Percentiles rank a stretch among this genome's conserved stretches.
phyloP scores from a whole-genome alignment of 1,140 invertebrate species.

The Helicoverpa zea region DNA sequence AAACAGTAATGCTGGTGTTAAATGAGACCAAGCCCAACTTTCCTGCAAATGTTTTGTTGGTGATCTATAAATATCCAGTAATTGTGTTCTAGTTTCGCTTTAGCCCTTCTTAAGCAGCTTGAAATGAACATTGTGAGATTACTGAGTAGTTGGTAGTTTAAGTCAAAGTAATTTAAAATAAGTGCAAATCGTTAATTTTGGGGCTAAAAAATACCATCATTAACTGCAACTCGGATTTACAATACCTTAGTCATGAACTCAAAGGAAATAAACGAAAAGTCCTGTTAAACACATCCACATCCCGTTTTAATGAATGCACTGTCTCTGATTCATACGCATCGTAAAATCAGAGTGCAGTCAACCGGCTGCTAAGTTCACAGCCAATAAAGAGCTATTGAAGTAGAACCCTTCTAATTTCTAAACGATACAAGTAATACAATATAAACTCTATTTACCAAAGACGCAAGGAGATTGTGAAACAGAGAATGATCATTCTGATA shows the following conservation, averaged over 20 bases:
- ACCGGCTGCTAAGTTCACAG: conserved; percentile 61
- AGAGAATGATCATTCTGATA: conserved; percentile 21
- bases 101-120: conserved; percentile 46
- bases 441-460: conserved; percentile 44
- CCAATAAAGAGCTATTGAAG: conserved; percentile 52
- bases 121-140: not conserved
- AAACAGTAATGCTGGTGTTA: conserved; percentile 51
- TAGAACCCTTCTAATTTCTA: conserved; percentile 36
- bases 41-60: conserved; percentile 60
- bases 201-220: conserved; percentile 24
- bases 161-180: not conserved
- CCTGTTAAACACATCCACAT: conserved; percentile 56
- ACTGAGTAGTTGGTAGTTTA: not conserved
- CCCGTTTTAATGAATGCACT: conserved; percentile 67
- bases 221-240: conserved; percentile 21
- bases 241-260: conserved; percentile 53
- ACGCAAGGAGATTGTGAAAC: not conserved
- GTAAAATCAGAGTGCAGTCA: conserved; percentile 68
- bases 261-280: conserved; percentile 50
- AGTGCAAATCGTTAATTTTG: conserved; percentile 16
- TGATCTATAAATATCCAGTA: conserved; percentile 56
- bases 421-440: conserved; percentile 18
- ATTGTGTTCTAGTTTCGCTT: conserved; percentile 41
- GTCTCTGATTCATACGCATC: conserved; percentile 71
- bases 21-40: conserved; percentile 52